phyloP scores from a whole-genome alignment of 2,888 invertebrate species.

The Himalopsyche tibetana region DNA sequence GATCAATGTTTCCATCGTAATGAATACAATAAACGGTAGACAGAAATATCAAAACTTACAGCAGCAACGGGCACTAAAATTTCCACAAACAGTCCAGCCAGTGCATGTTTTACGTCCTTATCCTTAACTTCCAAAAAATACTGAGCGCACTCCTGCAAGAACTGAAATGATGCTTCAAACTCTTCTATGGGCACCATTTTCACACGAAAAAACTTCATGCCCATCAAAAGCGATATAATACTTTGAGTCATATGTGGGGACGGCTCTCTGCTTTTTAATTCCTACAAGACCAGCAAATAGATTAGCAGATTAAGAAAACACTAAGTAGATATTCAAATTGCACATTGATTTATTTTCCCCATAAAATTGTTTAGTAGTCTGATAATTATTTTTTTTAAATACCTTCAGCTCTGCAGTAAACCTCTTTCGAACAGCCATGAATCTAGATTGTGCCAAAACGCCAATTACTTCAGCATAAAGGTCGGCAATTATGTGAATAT shows the following conservation, averaged over 20 bases:
- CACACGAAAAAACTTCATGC: constrained; percentile 98
- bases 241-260: constrained; percentile 94
- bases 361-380: background rate
- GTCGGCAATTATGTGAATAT: constrained; percentile 98
- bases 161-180: constrained; percentile 98
- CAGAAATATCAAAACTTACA: constrained; percentile 77
- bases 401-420: constrained; percentile 95
- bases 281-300: constrained; percentile 68
- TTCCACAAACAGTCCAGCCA: constrained; percentile 98
- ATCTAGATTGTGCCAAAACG: constrained; percentile 94
- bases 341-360: background rate
- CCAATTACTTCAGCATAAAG: constrained; percentile 99
- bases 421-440: constrained; percentile 92
- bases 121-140: constrained; percentile 99
- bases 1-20: background rate
- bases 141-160: constrained; percentile 98
- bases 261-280: constrained; percentile 87
- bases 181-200: constrained; percentile 99
- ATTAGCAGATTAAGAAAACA: background rate
- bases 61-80: constrained; percentile 99
- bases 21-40: background rate
- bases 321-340: background rate
- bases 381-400: constrained; percentile 41
- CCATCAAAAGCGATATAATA: constrained; percentile 98
- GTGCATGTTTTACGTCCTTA: constrained; percentile 97